Percentiles rank a stretch among this genome's conserved stretches.
Conservation (phyloP, 2,888 invertebrate species). For the Caenorhabditis sp. region DNA sequence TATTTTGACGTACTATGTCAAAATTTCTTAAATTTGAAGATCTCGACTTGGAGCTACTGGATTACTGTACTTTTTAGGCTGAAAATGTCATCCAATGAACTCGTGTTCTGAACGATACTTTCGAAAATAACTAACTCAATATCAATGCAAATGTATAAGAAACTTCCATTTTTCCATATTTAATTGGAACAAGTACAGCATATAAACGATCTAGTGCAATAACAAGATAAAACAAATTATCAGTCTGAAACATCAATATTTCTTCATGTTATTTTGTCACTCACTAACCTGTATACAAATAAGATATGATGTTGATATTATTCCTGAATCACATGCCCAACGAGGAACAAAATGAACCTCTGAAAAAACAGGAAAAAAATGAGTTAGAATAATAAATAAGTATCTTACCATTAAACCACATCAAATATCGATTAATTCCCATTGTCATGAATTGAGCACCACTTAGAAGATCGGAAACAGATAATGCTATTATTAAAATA, state of each 20-base stretch:
- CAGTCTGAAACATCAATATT: neutral
- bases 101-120: no score
- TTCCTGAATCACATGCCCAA: constrained; percentile 17
- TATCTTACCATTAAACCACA: constrained; percentile 25
- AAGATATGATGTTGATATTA: constrained; percentile 21
- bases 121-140: neutral
- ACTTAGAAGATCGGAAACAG: constrained; percentile 24
- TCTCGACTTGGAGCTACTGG: no score
- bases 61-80: no score
- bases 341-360: constrained; percentile 9
- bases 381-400: neutral
- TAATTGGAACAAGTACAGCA: neutral
- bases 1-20: no score
- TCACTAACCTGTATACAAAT: constrained; percentile 25
- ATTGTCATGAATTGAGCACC: constrained; percentile 26
- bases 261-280: no score
- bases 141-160: neutral
- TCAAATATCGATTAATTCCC: constrained; percentile 20
- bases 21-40: no score
- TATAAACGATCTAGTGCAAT: neutral
- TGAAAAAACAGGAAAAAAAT: neutral
- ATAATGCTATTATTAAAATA: constrained; percentile 21
- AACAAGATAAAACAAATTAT: neutral
- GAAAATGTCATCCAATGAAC: no score
- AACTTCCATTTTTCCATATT: neutral